Base-by-base conservation (phyloP, 1,140 invertebrate species). In the Sesamia nonagrioides region DNA sequence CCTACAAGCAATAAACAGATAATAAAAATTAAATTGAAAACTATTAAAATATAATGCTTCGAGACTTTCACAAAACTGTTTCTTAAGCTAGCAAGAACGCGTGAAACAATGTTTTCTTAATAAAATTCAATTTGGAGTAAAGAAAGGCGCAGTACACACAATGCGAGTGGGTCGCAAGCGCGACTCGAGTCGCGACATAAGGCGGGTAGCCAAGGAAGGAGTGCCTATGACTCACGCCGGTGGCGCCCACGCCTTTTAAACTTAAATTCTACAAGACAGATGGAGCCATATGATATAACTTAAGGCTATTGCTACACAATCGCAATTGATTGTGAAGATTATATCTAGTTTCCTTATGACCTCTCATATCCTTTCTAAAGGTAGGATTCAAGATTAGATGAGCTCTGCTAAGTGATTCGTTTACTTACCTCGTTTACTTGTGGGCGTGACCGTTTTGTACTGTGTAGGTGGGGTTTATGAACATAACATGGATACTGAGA, bases 231-330 rank as follows among this genome's bases (percentile, higher is more conserved):
- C 79, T 91, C 90, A 91, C 56, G 78, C 66, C 58, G 17, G 74
- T 80, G 88, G 89, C 91, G 91, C 91, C 91, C 89, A 92, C 89
- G 86, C 86, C 81, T 84, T 82, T 83, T 78, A 78, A 81, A 81
- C 73, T 83, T 78, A 76, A 81, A 89, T 90, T 88, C 84, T 85
- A 84, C 77, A 83, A 84, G 80, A 81, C 80, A 87, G 86, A 88
- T 86, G 88, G 89, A 89, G 87, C 87, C 84, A 86, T 48, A 27
- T 27, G 27, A 27, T 27, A 42, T 61, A 27, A 40, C 72, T 45
- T 33, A 18, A 61, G 37, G 61, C 56, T 48, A 61, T 75, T 35
- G 37, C 72, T 48, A 48, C 69, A 73, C 56, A 37, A 56, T 73
- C 9, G 37, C 50, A 18, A 58, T 56, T 73, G 61, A 73, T 73